These are phyloP conservation scores for Halictus rubicundus DNA, from an alignment of 1,140 invertebrate genomes.

Conservation along the genomic window DNA sequence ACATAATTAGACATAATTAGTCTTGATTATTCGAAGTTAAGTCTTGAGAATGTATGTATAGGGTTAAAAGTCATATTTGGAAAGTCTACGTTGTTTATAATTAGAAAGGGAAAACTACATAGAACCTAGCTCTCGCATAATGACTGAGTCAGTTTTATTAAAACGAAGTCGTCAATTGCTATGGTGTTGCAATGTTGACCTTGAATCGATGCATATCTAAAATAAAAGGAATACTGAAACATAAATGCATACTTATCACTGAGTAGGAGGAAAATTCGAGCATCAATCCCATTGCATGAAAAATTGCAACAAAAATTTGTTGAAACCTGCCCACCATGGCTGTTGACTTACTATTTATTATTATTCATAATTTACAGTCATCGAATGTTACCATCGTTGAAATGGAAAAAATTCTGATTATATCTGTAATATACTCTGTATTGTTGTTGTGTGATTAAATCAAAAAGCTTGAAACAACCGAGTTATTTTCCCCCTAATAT, in stretches of 20 bases:
- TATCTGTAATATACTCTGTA: slow-evolving; percentile 80
- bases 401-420: slow-evolving; percentile 72
- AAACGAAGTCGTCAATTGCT: slow-evolving; percentile 54
- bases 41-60: slow-evolving; percentile 67
- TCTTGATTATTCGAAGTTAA: slow-evolving; percentile 62
- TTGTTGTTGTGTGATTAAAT: slow-evolving; percentile 81
- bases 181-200: slow-evolving; percentile 42
- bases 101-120: slow-evolving; percentile 53
- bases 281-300: background rate
- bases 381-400: slow-evolving; percentile 75
- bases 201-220: slow-evolving; percentile 28
- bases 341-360: slow-evolving; percentile 57
- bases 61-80: slow-evolving; percentile 64
- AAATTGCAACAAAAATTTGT: background rate
- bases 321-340: slow-evolving; percentile 49
- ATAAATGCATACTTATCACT: background rate
- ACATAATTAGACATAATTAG: slow-evolving; percentile 60
- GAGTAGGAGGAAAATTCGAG: background rate
- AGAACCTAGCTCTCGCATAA: slow-evolving; percentile 65
- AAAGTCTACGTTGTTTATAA: slow-evolving; percentile 70
- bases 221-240: background rate
- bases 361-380: slow-evolving; percentile 58
- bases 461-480: slow-evolving; percentile 59
- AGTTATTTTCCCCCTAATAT: background rate
- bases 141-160: slow-evolving; percentile 62